A percentile compares a stretch with the other conserved stretches of the same genome.
These are phyloP conservation scores for Peromyscus aztecus DNA, from an alignment of 2,797 vertebrate genomes.

Conservation along the genomic window DNA sequence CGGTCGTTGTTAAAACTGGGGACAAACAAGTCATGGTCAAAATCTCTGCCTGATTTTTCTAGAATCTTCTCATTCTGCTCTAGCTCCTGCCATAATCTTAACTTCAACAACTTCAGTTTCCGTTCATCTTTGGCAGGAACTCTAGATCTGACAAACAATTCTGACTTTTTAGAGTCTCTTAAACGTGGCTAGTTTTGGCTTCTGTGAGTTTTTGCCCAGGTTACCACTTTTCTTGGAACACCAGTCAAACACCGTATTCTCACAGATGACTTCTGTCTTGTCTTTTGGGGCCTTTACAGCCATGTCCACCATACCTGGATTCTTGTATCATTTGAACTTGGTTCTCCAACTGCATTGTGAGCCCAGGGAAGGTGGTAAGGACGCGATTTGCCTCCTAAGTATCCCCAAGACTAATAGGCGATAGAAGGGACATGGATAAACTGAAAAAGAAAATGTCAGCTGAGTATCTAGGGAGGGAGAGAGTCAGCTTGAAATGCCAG, in stretches of 20 bases:
- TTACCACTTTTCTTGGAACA: neutral
- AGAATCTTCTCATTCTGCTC: neutral
- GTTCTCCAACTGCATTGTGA: neutral
- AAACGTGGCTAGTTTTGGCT: neutral
- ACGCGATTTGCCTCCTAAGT: neutral
- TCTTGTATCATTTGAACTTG: neutral
- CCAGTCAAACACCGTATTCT: neutral
- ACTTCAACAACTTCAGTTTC: neutral
- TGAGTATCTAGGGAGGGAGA: neutral
- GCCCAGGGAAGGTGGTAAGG: neutral
- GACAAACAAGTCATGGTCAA: neutral
- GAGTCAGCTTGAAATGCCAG: neutral
- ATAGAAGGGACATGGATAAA: neutral
- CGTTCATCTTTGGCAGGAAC: neutral
- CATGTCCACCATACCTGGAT: neutral
- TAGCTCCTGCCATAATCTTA: neutral
- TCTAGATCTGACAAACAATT: neutral
- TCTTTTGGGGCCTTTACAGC: neutral
- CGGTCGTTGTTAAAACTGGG: neutral
- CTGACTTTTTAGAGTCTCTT: neutral
- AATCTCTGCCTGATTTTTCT: neutral
- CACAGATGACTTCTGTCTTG: neutral
- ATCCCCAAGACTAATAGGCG: neutral
- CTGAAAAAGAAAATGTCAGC: neutral
- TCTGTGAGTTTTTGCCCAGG: neutral